phyloP scores from a whole-genome alignment of 2,113 vertebrate genomes.

The Myiopsitta monachus region DNA sequence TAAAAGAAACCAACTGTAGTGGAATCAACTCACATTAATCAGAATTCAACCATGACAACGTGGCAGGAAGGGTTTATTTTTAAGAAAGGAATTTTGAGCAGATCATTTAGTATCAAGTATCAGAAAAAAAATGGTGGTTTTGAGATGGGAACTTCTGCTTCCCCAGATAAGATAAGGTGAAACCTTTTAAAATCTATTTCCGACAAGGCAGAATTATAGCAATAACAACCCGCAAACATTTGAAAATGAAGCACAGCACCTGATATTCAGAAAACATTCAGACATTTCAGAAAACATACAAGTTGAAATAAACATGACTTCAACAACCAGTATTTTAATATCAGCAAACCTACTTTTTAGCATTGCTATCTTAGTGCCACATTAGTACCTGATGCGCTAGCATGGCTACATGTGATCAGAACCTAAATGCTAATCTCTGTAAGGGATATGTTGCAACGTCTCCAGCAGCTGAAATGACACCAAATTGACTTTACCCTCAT shows the following conservation, averaged over 20 bases:
- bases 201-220: background rate
- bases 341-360: background rate
- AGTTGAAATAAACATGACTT: background rate
- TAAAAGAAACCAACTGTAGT: background rate
- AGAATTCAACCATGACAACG: background rate
- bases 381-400: background rate
- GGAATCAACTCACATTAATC: background rate
- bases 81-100: background rate
- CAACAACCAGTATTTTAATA: background rate
- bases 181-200: background rate
- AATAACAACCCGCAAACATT: background rate
- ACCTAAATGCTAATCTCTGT: background rate
- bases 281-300: background rate
- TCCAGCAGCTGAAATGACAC: background rate
- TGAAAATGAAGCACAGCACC: background rate
- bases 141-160: background rate
- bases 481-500: background rate
- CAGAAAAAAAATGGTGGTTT: background rate
- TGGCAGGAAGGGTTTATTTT: background rate
- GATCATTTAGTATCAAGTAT: background rate
- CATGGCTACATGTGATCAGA: background rate
- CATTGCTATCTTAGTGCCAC: background rate
- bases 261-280: background rate
- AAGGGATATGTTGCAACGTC: background rate
- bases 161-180: background rate